Evolutionary conservation across 2,888 invertebrate species (phyloP).

Genomic region (Oegoconia quadripuncta): DNA sequence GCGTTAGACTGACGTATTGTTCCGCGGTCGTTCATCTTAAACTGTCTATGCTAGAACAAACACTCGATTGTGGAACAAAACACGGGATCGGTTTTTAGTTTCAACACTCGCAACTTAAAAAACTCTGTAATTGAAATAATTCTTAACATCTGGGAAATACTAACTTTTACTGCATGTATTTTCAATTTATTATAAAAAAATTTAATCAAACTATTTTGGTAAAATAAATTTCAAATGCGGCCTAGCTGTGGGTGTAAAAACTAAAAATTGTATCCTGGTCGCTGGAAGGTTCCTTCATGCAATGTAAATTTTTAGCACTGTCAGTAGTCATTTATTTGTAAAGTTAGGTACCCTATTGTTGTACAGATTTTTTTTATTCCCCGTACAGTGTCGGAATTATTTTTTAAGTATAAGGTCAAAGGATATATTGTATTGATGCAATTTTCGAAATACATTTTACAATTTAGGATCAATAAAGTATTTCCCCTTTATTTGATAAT

Average conservation of each 20-base stretch:
- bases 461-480: constrained; percentile 78
- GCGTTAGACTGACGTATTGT: no score
- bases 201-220: no score
- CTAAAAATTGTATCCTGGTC: no score
- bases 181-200: no score
- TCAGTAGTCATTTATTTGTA: constrained; percentile 51
- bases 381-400: constrained; percentile 58
- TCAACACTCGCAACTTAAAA: no score
- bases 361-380: constrained; percentile 60
- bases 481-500: constrained; percentile 56
- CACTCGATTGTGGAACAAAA: not conserved
- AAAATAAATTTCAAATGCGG: no score
- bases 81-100: not conserved
- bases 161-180: no score
- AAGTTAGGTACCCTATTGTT: constrained; percentile 58
- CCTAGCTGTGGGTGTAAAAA: no score
- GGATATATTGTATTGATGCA: constrained; percentile 73
- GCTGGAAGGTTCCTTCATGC: constrained; percentile 19
- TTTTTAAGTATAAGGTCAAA: constrained; percentile 69
- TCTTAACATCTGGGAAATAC: no score
- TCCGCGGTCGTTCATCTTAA: no score
- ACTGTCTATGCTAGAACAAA: no score
- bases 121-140: no score
- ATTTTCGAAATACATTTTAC: constrained; percentile 77
- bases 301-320: constrained; percentile 57